Conservation (phyloP, 2,888 invertebrate species). For the Acanthosepion pharaonis region DNA sequence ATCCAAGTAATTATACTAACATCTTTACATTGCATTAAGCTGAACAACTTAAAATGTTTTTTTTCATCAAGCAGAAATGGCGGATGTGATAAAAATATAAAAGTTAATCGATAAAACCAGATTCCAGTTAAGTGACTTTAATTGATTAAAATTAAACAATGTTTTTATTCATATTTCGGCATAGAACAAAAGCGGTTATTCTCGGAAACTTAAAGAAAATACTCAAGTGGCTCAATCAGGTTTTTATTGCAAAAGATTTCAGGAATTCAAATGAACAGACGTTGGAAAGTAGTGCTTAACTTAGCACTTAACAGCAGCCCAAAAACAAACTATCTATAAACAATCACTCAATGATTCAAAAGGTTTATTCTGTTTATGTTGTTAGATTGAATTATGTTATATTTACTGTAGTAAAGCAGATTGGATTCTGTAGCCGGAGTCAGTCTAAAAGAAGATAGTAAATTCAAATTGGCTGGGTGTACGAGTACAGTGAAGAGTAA, state of each 20-base stretch:
- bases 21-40: background rate
- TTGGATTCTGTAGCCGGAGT: too few relatives aligned
- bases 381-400: too few relatives aligned
- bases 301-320: background rate
- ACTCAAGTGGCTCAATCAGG: background rate
- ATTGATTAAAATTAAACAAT: background rate
- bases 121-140: background rate
- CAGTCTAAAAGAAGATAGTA: too few relatives aligned
- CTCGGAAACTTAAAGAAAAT: background rate
- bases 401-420: too few relatives aligned
- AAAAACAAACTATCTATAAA: too few relatives aligned
- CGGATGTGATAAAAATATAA: background rate
- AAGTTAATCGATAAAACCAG: background rate
- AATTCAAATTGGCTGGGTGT: too few relatives aligned
- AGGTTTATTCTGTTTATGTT: too few relatives aligned
- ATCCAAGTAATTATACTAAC: background rate
- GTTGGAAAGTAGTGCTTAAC: background rate
- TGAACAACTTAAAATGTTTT: background rate
- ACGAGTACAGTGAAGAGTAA: too few relatives aligned
- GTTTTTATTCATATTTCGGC: too few relatives aligned
- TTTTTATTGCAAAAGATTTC: background rate
- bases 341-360: too few relatives aligned
- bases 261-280: background rate
- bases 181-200: background rate
- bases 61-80: background rate